Evolutionary conservation across 2,888 invertebrate species (phyloP).

Genomic region (Sialis lutaria): DNA sequence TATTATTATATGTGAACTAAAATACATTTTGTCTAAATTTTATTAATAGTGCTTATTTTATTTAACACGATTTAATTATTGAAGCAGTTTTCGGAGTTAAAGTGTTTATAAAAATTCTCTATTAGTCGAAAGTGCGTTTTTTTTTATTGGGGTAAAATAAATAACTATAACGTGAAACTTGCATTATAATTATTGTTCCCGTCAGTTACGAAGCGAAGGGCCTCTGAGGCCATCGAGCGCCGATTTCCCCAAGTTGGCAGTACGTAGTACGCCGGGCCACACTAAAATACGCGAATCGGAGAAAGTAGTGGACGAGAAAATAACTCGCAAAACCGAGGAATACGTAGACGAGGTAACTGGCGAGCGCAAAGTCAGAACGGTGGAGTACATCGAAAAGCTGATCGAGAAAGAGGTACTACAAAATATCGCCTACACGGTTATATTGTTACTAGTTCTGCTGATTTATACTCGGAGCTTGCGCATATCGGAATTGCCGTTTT

Average conservation of each 20-base stretch:
- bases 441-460: neutral
- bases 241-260: conserved; percentile 69
- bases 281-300: conserved; percentile 77
- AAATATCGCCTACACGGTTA: neutral
- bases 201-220: conserved; percentile 8
- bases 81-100: no score
- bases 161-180: no score
- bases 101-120: no score
- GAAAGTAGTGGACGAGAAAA: conserved; percentile 75
- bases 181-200: conserved; percentile 7
- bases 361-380: conserved; percentile 71
- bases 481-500: no score
- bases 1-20: no score
- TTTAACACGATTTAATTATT: no score
- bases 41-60: no score
- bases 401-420: conserved; percentile 80
- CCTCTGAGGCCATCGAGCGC: conserved; percentile 40
- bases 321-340: conserved; percentile 74
- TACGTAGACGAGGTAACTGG: conserved; percentile 73
- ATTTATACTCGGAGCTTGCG: neutral
- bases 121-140: no score
- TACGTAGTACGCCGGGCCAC: conserved; percentile 71
- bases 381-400: conserved; percentile 89
- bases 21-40: no score
- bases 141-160: no score